These are phyloP conservation scores for Carduelis carduelis DNA, from an alignment of 2,797 vertebrate species.

Conservation along the genomic window DNA sequence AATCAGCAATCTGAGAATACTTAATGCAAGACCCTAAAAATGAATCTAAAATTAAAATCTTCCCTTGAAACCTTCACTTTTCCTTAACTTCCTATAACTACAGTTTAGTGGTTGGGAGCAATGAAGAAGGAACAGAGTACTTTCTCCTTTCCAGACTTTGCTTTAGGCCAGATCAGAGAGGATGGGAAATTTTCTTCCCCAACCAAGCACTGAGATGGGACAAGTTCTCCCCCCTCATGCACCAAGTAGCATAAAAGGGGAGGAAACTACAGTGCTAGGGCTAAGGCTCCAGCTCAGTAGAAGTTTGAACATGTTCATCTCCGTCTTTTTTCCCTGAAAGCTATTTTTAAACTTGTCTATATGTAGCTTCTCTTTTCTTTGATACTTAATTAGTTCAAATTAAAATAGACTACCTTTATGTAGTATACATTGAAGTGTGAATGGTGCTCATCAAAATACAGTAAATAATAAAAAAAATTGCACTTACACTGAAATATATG, in stretches of 20 bases:
- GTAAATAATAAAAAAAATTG: neutral
- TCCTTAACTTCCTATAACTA: neutral
- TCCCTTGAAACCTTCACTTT: neutral
- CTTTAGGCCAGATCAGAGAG: neutral
- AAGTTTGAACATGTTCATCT: neutral
- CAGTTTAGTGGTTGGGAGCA: neutral
- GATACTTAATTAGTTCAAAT: slow-evolving; percentile 4
- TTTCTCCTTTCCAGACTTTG: neutral
- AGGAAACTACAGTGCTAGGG: neutral
- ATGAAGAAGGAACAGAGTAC: neutral
- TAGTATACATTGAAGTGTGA: neutral
- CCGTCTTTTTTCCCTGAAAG: neutral
- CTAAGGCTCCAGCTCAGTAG: neutral
- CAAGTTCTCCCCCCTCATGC: neutral
- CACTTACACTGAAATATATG: neutral
- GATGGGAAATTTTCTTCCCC: neutral
- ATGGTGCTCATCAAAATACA: neutral
- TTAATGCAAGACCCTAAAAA: neutral
- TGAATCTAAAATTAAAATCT: neutral
- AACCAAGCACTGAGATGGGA: neutral
- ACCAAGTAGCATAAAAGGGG: neutral
- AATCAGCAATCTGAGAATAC: neutral
- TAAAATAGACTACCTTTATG: neutral
- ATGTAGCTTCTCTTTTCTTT: neutral
- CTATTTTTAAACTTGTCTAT: neutral